Evolutionary conservation across 2,888 invertebrate genomes (phyloP).

Genomic region (Rhogogaster chlorosoma): DNA sequence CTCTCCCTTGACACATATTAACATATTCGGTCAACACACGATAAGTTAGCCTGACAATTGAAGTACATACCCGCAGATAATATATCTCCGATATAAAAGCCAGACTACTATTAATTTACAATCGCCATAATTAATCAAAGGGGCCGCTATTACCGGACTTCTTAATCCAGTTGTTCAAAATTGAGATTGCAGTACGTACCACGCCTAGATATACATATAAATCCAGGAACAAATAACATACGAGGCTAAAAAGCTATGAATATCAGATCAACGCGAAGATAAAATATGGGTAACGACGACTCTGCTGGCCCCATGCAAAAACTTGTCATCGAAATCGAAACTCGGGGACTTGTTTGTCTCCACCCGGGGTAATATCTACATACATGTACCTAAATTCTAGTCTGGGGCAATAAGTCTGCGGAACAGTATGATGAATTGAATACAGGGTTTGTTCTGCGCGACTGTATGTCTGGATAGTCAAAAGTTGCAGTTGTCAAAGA

Average conservation of each 20-base stretch:
- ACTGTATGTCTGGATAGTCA: constrained; percentile 1
- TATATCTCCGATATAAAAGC: constrained; percentile 13
- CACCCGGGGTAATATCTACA: not conserved
- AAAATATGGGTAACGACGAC: not conserved
- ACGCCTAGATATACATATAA: constrained; percentile 17
- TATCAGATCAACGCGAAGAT: constrained; percentile 28
- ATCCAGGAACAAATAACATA: constrained; percentile 22
- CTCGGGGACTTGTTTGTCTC: not conserved
- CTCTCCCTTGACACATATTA: constrained; percentile 49
- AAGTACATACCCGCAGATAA: constrained; percentile 35
- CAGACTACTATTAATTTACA: constrained; percentile 41
- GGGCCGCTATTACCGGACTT: constrained; percentile 35
- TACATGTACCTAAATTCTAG: not conserved
- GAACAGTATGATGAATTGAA: constrained; percentile 21
- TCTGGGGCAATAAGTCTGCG: not conserved
- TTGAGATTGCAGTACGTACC: not conserved
- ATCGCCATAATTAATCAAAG: constrained; percentile 50
- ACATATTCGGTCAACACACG: constrained; percentile 40
- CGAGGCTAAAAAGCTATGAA: not conserved
- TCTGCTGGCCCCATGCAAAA: constrained; percentile 27
- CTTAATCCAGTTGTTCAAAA: constrained; percentile 35
- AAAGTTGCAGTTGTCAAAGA: constrained; percentile 35
- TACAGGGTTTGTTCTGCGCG: not conserved
- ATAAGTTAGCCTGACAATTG: constrained; percentile 44
- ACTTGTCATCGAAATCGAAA: constrained; percentile 33